Evolutionary conservation across 2,113 vertebrate genomes (phyloP).

Genomic region (Xenopus laevis): DNA sequence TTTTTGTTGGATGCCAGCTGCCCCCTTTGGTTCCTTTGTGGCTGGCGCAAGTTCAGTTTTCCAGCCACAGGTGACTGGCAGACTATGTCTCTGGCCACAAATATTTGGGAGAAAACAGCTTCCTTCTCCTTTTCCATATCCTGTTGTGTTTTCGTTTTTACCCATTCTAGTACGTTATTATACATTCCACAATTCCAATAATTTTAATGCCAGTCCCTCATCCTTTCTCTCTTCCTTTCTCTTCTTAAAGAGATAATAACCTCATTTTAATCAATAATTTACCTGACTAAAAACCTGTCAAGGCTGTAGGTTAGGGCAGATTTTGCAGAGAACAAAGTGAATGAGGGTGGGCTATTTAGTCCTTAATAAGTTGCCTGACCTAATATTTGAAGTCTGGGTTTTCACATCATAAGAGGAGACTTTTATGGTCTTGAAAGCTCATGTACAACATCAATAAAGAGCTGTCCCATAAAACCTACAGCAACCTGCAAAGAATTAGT

Average conservation of each 20-base stretch:
- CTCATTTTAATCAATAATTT: not conserved
- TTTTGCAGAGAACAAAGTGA: not conserved
- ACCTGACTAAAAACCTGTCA: not conserved
- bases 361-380: not conserved
- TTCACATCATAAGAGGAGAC: conserved; percentile 27
- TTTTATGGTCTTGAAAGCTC: conserved; percentile 35
- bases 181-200: too few species aligned
- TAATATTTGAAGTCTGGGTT: conserved; percentile 23
- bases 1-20: conserved; percentile 11
- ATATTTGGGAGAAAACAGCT: not conserved
- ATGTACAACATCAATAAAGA: conserved; percentile 32
- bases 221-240: not conserved
- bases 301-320: not conserved
- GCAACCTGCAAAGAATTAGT: conserved; percentile 38
- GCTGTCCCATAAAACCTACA: conserved; percentile 30
- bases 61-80: conserved; percentile 38
- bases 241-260: not conserved
- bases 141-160: not conserved
- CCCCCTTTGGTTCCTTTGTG: not conserved
- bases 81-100: conserved; percentile 11
- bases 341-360: not conserved
- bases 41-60: conserved; percentile 19
- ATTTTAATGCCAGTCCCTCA: too few species aligned
- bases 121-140: not conserved
- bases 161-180: too few species aligned